Conservation (phyloP, 2,113 vertebrate genomes). For the Pseudolaguvia tuberculata region DNA sequence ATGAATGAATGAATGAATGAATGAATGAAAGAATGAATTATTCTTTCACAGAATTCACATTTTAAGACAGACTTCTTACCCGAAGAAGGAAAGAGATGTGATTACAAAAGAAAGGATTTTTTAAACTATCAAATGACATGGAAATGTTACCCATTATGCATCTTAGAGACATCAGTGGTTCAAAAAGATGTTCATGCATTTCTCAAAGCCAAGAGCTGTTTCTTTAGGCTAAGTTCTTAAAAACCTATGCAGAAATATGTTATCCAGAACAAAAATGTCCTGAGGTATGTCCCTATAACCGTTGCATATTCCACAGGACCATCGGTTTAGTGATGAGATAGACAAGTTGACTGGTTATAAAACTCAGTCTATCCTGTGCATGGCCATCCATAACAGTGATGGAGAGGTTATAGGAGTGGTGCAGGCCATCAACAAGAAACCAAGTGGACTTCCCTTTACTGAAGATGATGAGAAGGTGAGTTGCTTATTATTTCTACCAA, state of each 20-base stretch:
- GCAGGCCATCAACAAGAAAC: constrained; percentile 95
- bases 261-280: neutral
- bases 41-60: neutral
- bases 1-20: too few relatives aligned
- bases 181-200: constrained; percentile 36
- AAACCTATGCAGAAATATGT: neutral
- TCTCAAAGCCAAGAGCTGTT: constrained; percentile 73
- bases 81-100: neutral
- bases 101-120: neutral
- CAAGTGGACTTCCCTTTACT: constrained; percentile 84
- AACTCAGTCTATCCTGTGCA: constrained; percentile 93
- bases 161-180: neutral
- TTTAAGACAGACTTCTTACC: neutral
- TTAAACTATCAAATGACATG: neutral
- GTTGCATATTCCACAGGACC: constrained; percentile 73
- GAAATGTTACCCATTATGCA: neutral
- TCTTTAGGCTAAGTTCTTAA: neutral
- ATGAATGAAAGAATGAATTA: too few relatives aligned
- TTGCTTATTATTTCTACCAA: neutral
- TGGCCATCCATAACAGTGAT: constrained; percentile 94
- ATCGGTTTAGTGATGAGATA: constrained; percentile 95
- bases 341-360: constrained; percentile 98
- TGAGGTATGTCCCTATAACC: neutral
- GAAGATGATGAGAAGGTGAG: constrained; percentile 95
- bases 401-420: constrained; percentile 94